phyloP scores from a whole-genome alignment of 2,888 invertebrate genomes.

The Archips xylosteana region DNA sequence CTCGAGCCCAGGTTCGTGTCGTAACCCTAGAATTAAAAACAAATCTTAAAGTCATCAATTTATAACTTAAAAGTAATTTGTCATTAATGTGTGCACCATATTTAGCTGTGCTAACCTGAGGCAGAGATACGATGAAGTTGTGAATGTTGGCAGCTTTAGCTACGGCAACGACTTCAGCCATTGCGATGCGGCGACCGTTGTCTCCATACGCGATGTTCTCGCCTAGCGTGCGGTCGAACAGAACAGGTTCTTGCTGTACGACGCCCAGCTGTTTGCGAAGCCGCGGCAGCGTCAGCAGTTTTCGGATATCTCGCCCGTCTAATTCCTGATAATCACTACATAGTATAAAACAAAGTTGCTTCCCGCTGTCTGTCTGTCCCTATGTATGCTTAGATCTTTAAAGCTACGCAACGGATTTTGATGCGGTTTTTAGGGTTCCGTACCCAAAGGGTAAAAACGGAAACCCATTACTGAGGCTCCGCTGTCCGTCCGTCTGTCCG shows the following conservation, averaged over 20 bases:
- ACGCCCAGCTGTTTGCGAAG: slow-evolving; percentile 91
- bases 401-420: no score
- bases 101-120: slow-evolving; percentile 76
- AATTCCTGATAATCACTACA: slow-evolving; percentile 80
- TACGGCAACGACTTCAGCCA: slow-evolving; percentile 90
- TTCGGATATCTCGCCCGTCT: slow-evolving; percentile 85
- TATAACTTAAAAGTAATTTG: not conserved
- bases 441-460: no score
- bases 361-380: no score
- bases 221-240: slow-evolving; percentile 92
- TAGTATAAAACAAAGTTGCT: no score
- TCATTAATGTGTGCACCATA: not conserved
- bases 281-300: slow-evolving; percentile 87
- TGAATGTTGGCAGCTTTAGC: slow-evolving; percentile 93
- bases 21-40: slow-evolving; percentile 81
- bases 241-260: slow-evolving; percentile 93
- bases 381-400: no score
- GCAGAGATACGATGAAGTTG: slow-evolving; percentile 89
- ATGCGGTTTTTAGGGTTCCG: no score
- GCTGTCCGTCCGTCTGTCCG: no score
- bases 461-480: no score
- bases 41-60: not conserved
- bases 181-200: slow-evolving; percentile 87
- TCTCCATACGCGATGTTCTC: slow-evolving; percentile 96
- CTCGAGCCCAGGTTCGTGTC: slow-evolving; percentile 89